phyloP scores from a whole-genome alignment of 2,888 invertebrate species.

The Ectemnius lituratus region DNA sequence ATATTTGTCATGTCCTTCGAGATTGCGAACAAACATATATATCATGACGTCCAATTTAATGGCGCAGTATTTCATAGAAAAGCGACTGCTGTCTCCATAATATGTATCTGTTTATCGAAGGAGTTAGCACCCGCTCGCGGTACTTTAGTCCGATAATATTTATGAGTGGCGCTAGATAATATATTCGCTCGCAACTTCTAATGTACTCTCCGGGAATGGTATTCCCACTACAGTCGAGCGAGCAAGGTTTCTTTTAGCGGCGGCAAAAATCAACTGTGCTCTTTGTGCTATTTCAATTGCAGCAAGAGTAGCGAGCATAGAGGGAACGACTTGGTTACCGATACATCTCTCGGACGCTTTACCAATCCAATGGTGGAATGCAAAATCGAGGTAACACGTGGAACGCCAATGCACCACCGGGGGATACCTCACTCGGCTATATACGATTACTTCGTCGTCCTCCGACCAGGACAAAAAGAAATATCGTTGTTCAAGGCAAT shows the following conservation, averaged over 20 bases:
- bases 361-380: slow-evolving; percentile 20
- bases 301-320: too few relatives aligned
- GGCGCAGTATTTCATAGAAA: slow-evolving; percentile 28
- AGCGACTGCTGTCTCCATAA: neutral
- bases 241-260: neutral
- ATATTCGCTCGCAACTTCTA: too few relatives aligned
- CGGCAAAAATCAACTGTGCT: slow-evolving; percentile 8
- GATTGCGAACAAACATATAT: slow-evolving; percentile 41
- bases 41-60: slow-evolving; percentile 18
- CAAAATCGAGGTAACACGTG: slow-evolving; percentile 19
- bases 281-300: slow-evolving; percentile 11
- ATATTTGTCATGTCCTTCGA: slow-evolving; percentile 37
- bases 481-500: slow-evolving; percentile 28
- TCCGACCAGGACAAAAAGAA: slow-evolving; percentile 18
- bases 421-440: too few relatives aligned
- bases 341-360: slow-evolving; percentile 1
- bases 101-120: slow-evolving; percentile 12
- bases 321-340: neutral
- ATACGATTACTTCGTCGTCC: slow-evolving; percentile 20
- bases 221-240: too few relatives aligned
- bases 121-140: too few relatives aligned
- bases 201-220: too few relatives aligned
- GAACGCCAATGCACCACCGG: slow-evolving; percentile 4
- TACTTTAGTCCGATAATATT: slow-evolving; percentile 10
- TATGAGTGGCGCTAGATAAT: too few relatives aligned